Evolutionary conservation across 2,888 invertebrate genomes (phyloP).

Genomic region (Shargacucullia verbasci): DNA sequence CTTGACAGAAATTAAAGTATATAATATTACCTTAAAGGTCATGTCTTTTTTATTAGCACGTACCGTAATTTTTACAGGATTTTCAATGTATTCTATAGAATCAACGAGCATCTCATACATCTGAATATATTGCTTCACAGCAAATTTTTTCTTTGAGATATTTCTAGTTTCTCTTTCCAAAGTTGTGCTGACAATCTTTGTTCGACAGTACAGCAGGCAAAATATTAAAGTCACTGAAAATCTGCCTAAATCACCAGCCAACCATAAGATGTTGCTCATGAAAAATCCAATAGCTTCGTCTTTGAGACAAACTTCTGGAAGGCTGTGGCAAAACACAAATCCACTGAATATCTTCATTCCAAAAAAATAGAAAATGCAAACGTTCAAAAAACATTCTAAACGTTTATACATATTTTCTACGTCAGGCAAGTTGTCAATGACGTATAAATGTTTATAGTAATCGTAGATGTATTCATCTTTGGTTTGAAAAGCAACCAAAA

Average conservation of each 20-base stretch:
- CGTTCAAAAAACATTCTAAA: neutral
- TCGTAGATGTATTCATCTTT: constrained; percentile 1
- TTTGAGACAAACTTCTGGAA: neutral
- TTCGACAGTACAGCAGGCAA: neutral
- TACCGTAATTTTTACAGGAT: neutral
- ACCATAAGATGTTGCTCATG: neutral
- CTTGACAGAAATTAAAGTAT: too few relatives aligned
- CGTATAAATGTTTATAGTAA: neutral
- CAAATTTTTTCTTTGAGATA: neutral
- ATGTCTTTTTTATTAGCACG: neutral
- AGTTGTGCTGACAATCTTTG: neutral
- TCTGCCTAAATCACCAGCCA: neutral
- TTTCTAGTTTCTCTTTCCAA: neutral
- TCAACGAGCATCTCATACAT: constrained; percentile 1
- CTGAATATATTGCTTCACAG: neutral
- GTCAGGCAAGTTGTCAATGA: neutral
- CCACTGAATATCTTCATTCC: neutral
- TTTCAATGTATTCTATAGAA: neutral
- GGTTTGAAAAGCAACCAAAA: neutral
- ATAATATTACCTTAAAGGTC: too few relatives aligned
- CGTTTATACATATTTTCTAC: neutral
- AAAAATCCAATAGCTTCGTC: neutral
- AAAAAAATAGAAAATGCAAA: neutral
- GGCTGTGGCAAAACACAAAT: too few relatives aligned
- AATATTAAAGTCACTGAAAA: neutral